These are phyloP conservation scores for Gymnopithys bicolor DNA, from an alignment of 2,797 vertebrate species.

Conservation along the genomic window DNA sequence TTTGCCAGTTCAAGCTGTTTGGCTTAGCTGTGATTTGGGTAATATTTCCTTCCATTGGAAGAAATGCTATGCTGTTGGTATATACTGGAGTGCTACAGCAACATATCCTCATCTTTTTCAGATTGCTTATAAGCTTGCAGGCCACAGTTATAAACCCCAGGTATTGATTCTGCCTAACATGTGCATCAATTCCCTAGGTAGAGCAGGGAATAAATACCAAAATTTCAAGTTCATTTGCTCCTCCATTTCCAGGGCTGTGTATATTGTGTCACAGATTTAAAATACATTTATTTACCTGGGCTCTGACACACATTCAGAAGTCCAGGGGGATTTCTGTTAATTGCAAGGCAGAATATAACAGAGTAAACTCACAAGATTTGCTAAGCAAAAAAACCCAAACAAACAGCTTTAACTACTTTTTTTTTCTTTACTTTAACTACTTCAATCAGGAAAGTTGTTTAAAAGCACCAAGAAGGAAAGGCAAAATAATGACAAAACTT, in stretches of 20 bases:
- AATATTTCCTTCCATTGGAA: neutral
- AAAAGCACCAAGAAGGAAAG: neutral
- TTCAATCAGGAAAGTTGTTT: neutral
- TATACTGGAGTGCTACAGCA: neutral
- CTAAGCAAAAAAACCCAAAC: neutral
- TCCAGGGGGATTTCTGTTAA: neutral
- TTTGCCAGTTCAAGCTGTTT: conserved; percentile 30
- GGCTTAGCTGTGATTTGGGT: neutral
- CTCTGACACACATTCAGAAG: neutral
- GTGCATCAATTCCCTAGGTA: neutral
- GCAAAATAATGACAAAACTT: neutral
- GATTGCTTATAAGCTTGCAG: neutral
- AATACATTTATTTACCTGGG: neutral
- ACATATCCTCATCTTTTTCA: neutral
- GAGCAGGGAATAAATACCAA: neutral
- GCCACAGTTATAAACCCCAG: neutral
- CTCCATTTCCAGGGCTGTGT: neutral
- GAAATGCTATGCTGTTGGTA: neutral
- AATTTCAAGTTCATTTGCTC: neutral
- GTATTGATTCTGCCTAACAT: neutral
- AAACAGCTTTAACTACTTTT: neutral
- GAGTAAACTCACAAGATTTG: neutral
- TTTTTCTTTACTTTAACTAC: neutral
- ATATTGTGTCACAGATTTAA: neutral
- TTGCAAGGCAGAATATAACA: neutral